Base-by-base conservation (phyloP, 2,888 invertebrate genomes). In the Trichogramma evanescens region DNA sequence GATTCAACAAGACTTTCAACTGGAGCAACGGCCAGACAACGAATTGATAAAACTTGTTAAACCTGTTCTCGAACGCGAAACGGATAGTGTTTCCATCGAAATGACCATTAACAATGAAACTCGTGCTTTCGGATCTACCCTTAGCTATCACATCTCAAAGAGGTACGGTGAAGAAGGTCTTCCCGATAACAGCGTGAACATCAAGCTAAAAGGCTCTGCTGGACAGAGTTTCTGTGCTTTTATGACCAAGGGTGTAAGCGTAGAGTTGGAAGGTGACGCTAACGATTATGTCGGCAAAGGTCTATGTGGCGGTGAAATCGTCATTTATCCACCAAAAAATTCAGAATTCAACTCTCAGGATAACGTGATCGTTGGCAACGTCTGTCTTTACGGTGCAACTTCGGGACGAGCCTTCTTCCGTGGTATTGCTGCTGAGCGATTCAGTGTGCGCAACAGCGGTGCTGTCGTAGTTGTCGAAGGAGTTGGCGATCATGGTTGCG, bases 171-270 rank as follows among this genome's bases (percentile, higher is more conserved):
- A 95, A 70, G 82, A 82, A 43, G 96, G 97, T 6, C 81, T 97
- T 8, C 94, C 95, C 0, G 86, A 86, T 26, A 86, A 84, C 66
- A 86, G 86, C 62, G 89, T 97, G 65, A 86, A 90, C 71, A 90
- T 99, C 58, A 84, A 84, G 46, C 81, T 98, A 66, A 87, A 81
- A 51, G 99, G 99, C 10, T 95, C 96, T 3, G 99, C 97, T 7
- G 99, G 99, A 8, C 99, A 99, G 82, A 98, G 97, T 75, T 99
- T 99, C 82, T 94, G 98, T 77, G 98, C 98, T 5, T 99, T 99
- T 82, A 81, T 99, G 70, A 89, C 91, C 0, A 89, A 87, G 66
- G 99, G 99, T 39, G 85, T 98, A 58, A 87, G 87, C 57, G 90
- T 96, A 4, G 91, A 88, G 0, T 81, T 99, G 13, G 95, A 95